Evolutionary conservation across 2,113 vertebrate genomes (phyloP), one percentile per base, ranked within the genome.

Genomic region (Blennius ocellaris): DNA sequence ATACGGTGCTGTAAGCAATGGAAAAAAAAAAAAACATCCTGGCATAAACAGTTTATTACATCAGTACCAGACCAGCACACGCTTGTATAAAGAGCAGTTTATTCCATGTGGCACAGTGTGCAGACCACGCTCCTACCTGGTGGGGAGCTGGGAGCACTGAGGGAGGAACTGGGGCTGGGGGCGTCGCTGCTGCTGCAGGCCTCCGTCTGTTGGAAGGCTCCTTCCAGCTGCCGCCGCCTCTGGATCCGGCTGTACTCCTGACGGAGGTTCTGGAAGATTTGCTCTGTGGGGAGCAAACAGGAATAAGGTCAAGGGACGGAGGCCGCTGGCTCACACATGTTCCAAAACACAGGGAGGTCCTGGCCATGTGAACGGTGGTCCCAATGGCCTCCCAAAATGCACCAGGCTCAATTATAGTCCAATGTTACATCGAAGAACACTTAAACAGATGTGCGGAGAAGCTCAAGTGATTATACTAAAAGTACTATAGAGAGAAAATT

Each of bases 221-320:
- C 95, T 91, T 97, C 96, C 93, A 97, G 90, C 87, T 97, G 96
- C 90, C 95, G 94, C 89, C 96, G 93, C 92, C 95, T 94, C 92
- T 97, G 95, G 89, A 95, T 96, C 64, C 96, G 95, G 85, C 92
- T 96, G 90, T 96, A 97, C 93, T 96, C 96, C 92, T 97, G 95
- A 82, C 95, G 96, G 81, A 97, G 95, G 92, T 97, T 97, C 90
- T 96, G 95, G 90, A 97, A 96, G 91, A 97, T 97, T 91, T 97
- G 96, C 92, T 97, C 96, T 97, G 90, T 80, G 66, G 54, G 67
- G 37, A 43, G 17, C 3, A 67, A 48, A 53, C 40, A n/a, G 38
- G 30, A 39, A 65, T 73, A 73, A 71, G 71, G 66, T 64, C 70
- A 69, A 47, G 45, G 14, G 39, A 59, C 12, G 3, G 9, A 49